These are phyloP conservation scores for Schrankia costaestrigalis DNA, from an alignment of 2,888 invertebrate species.

Conservation along the genomic window DNA sequence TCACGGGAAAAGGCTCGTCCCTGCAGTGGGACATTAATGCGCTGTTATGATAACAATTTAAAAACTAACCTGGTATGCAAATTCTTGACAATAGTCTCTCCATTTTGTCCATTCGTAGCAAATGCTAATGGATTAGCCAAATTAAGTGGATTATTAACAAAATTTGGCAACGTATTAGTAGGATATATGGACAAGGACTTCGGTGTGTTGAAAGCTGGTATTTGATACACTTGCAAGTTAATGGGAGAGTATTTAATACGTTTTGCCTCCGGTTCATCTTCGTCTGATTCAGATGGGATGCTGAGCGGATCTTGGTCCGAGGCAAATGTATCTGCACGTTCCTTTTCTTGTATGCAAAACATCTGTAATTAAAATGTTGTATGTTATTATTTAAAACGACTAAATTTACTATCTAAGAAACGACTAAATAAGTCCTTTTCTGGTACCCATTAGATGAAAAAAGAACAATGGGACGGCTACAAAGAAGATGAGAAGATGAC, in stretches of 20 bases:
- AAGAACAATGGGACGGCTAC: too few species aligned
- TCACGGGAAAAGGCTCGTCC: too few species aligned
- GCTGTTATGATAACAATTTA: background rate
- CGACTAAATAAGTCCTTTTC: too few species aligned
- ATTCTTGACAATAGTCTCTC: conserved; percentile 57
- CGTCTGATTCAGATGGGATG: conserved; percentile 56
- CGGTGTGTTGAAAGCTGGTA: conserved; percentile 63
- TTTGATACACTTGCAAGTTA: conserved; percentile 70
- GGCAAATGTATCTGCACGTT: conserved; percentile 38
- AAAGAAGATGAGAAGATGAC: too few species aligned
- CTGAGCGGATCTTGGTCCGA: conserved; percentile 53
- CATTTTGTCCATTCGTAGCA: conserved; percentile 42
- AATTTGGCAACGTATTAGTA: conserved; percentile 54
- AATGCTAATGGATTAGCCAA: conserved; percentile 64
- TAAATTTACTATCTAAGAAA: too few species aligned
- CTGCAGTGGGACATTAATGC: too few species aligned
- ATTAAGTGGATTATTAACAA: conserved; percentile 70
- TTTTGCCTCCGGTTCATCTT: conserved; percentile 64
- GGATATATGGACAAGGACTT: conserved; percentile 63
- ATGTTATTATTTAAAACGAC: too few species aligned
- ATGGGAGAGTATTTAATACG: conserved; percentile 57
- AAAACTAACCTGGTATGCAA: conserved; percentile 46
- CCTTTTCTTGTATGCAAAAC: conserved; percentile 72
- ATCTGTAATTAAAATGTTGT: conserved; percentile 47
- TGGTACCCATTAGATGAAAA: too few species aligned